These are phyloP conservation scores for Drosophila pseudotalamancana DNA, from an alignment of 2,888 invertebrate genomes.

Conservation along the genomic window DNA sequence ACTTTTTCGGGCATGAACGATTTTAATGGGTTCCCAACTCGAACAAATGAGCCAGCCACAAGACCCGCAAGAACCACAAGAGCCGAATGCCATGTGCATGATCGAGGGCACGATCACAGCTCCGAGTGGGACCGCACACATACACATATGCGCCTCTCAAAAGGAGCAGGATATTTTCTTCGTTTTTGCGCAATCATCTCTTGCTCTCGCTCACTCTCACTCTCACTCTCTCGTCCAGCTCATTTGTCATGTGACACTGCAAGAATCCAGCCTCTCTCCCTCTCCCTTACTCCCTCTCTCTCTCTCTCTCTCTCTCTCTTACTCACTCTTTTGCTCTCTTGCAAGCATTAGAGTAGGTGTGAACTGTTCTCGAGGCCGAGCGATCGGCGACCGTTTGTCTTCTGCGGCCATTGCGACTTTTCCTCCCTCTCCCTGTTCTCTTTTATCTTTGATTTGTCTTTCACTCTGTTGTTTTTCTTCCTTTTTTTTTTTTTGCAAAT, in stretches of 20 bases:
- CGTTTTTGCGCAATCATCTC: slow-evolving; percentile 77
- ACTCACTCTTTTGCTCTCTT: slow-evolving; percentile 5
- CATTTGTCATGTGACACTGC: slow-evolving; percentile 79
- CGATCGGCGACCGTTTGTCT: slow-evolving; percentile 56
- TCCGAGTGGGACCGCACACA: slow-evolving; percentile 52
- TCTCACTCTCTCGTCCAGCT: slow-evolving; percentile 15
- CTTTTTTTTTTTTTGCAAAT: slow-evolving; percentile 56
- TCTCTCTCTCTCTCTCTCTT: neutral
- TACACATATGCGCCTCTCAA: slow-evolving; percentile 14
- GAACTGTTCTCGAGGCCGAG: slow-evolving; percentile 38
- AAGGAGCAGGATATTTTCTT: slow-evolving; percentile 63
- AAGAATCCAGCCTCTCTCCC: slow-evolving; percentile 36
- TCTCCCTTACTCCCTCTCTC: neutral
- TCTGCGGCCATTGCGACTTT: slow-evolving; percentile 52
- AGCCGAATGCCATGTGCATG: slow-evolving; percentile 67
- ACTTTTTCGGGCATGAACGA: slow-evolving; percentile 84
- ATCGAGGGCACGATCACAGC: slow-evolving; percentile 50
- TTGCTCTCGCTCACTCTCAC: slow-evolving; percentile 14
- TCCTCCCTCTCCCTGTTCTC: slow-evolving; percentile 1
- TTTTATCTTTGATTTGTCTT: slow-evolving; percentile 4
- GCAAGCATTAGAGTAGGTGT: slow-evolving; percentile 54
- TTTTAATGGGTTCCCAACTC: slow-evolving; percentile 76
- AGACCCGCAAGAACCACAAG: slow-evolving; percentile 30
- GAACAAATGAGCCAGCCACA: slow-evolving; percentile 71
- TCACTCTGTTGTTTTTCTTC: slow-evolving; percentile 2